These are phyloP conservation scores for Arremon brunneinucha DNA, from an alignment of 2,797 vertebrate species.

Conservation along the genomic window DNA sequence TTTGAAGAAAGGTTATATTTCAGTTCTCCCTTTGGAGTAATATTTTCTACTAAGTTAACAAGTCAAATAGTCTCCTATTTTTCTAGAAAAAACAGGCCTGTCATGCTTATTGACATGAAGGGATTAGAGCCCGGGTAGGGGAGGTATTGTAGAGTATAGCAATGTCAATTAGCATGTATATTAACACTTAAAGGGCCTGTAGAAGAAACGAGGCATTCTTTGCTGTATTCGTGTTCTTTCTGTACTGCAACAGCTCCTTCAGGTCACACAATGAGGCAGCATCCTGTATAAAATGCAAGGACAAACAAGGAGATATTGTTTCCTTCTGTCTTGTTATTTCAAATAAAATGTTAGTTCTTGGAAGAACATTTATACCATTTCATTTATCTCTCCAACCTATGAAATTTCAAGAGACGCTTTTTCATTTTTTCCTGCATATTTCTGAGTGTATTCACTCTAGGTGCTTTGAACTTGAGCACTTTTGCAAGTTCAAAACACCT, in stretches of 20 bases:
- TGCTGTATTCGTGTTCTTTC: neutral
- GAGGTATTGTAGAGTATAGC: neutral
- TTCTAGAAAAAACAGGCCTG: neutral
- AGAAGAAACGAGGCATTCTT: neutral
- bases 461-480: neutral
- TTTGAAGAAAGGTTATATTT: neutral
- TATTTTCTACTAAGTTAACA: neutral
- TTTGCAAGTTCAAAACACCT: slow-evolving; percentile 29
- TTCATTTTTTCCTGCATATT: slow-evolving; percentile 42
- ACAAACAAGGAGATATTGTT: neutral
- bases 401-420: neutral
- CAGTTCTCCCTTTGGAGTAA: neutral
- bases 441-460: neutral
- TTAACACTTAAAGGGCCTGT: neutral
- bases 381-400: neutral
- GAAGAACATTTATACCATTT: slow-evolving; percentile 1
- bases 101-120: neutral
- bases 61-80: neutral
- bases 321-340: neutral
- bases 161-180: neutral
- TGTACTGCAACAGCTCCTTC: slow-evolving; percentile 7
- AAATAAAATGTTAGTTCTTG: neutral
- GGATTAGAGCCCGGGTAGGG: neutral
- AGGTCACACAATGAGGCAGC: neutral
- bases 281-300: neutral